phyloP scores from a whole-genome alignment of 2,797 vertebrate genomes.

The Scolopax rusticola region DNA sequence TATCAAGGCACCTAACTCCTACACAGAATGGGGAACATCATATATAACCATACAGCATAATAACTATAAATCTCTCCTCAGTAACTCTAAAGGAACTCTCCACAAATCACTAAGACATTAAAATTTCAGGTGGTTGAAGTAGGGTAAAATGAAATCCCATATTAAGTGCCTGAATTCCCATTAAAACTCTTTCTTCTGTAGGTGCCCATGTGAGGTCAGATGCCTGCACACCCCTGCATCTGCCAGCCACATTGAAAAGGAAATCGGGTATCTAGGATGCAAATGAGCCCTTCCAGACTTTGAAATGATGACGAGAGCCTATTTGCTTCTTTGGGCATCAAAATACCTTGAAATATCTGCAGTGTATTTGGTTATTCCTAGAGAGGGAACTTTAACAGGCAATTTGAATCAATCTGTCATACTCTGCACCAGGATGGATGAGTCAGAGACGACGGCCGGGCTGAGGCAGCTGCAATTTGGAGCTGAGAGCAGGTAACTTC shows the following conservation, averaged over 20 bases:
- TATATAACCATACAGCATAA: neutral
- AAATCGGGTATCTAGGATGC: neutral
- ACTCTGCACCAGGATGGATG: neutral
- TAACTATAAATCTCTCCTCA: neutral
- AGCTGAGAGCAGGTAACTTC: neutral
- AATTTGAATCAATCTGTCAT: constrained; percentile 36
- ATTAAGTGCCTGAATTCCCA: neutral
- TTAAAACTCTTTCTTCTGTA: neutral
- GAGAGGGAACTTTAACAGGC: neutral
- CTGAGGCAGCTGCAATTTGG: neutral
- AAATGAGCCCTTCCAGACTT: constrained; percentile 14
- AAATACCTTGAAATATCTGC: neutral
- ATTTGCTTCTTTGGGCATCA: neutral
- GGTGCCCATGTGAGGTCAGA: neutral
- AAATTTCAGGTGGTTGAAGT: neutral
- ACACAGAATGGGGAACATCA: neutral
- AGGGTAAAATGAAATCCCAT: neutral
- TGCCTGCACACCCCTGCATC: neutral
- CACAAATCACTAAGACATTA: neutral
- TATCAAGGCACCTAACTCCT: neutral
- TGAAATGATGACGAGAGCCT: neutral
- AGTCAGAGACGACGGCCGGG: neutral
- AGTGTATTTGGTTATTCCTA: neutral
- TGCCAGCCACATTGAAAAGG: neutral
- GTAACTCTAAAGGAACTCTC: neutral